Base-by-base conservation (phyloP, 2,113 vertebrate species). In the Sinocyclocheilus anophthalmus region DNA sequence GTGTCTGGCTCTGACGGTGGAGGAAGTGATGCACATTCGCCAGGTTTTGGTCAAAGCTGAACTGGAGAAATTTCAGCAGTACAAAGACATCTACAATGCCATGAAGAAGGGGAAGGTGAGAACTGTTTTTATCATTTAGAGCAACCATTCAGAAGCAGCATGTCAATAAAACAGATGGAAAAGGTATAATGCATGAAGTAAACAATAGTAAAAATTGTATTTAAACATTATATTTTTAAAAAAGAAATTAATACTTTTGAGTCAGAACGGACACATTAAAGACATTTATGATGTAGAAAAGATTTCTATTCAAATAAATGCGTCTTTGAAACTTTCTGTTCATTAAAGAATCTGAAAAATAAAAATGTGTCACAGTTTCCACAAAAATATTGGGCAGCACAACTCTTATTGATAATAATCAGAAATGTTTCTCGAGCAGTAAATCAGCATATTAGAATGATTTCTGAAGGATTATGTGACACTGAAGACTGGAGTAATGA, bases 21-120 rank as follows among this genome's bases (percentile, higher is more conserved):
- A 99, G 90, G 98, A 99, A 90, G 98, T 98, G 89, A 99, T 99
- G 98, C 98, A 99, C 91, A 99, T 99, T 92, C 96, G 98, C 82
- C 98, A 99, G 92, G 98, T 99, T 89, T 94, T 99, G 90, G 98
- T 99, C 82, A 99, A 99, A 88, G 98, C 98, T 0, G 98, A 99
- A 90, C 95, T 99, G 92, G 98, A 99, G 93, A 99, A 99, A 91
- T 99, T 98, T 91, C 98, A 99, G 92, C 98, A 99, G 70, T 99
- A 98, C 87, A 98, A 97, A 94, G 98, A 99, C 6, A 86, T 99
- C 92, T 99, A 99, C 93, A 97, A 94, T 1, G 98, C 98, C n/a
- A 95, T 99, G 92, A 99, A 99, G 93, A 99, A 99, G 94, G 98
- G 98, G 92, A 99, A 99, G 98, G 98, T 99, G 94, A 76, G 87